Base-by-base conservation (phyloP, 1,140 invertebrate genomes). In the Odontomachus brunneus region DNA sequence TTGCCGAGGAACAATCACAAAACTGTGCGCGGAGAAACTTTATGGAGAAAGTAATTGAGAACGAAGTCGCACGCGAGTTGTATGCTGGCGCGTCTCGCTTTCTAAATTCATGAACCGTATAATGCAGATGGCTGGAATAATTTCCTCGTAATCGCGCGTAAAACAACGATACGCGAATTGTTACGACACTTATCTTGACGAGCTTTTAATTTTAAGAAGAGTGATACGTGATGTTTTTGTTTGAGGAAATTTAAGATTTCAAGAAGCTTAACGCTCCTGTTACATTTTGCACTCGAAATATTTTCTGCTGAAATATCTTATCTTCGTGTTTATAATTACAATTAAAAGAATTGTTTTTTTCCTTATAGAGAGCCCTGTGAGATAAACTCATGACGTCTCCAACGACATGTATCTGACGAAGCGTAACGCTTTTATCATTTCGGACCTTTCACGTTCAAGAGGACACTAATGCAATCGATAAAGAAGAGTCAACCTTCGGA, bases 21-120 rank as follows among this genome's bases (percentile, higher is more conserved):
- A 65, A 33, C 19, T 2, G n/a, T 5, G 1, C 14, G 44, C 3
- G 38, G 75, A 48, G 53, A 71, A 80, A 80, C 33, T 69, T 9
- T 29, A 29, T 19, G 3, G 53, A 71, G 75, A 80, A 80, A 80
- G 51, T 26, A 80, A 69, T 80, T 69, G 65, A 57, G 1, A 78
- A 1, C 4, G 9, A 69, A n/a, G 38, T 44, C 3, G 38, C 38
- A 11, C 0, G 19, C 33, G 9, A 24, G 12, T 38, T 12, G 15
- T 44, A 2, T 44, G 2, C 12, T 19, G 19, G 33, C 9, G 22
- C 14, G 38, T 80, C 4, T 69, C 33, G 51, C 75, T 80, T 80
- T 80, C 75, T 80, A 80, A 55, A 80, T 71, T 80, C 59, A 38
- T 14, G 0, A 71, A 29, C 3, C 22, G 51, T 15, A 22, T 24